Evolutionary conservation across 2,888 invertebrate genomes (phyloP), one percentile per base, ranked within the genome.

Genomic region (Aleiodes leptofemur): DNA sequence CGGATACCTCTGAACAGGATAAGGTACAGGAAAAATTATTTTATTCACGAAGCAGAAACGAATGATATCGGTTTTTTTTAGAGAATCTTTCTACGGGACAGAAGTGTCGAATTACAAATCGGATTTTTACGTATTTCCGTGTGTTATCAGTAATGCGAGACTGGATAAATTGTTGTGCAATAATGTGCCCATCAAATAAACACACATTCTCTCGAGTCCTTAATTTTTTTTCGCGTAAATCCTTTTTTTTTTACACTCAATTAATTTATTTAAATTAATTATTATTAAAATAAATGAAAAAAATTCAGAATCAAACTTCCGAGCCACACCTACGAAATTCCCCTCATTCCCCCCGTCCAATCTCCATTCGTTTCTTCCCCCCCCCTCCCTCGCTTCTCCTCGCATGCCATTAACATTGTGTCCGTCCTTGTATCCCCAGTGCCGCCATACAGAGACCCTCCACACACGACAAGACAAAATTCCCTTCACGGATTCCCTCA

Each of bases 301-400:
- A 8, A 56, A 14, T 51, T 34, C 34, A 34, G 7, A 31, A 69
- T 31, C 31, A 50, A 34, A 59, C 13, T 8, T 51, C 13, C 61
- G 79, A 80, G 83, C 83, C 83, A 82, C 81, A 82, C 82, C 83
- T 83, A 61, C 50, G 71, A 68, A 66, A 64, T 43, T 23, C 48
- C 73, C 51, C 61, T 38, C 66, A 72, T 38, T 7, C 38, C 38
- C 38, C 38, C 38, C 69, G 70, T 68, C 64, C 79, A 38, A 55
- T 72, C 72, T 69, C 53, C 51, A 64, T 61, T 23, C 23, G 14
- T 69, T 72, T 53, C 72, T 69, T 31, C 69, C 69, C 23, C 38
- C 31, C 56, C 29, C n/a, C 72, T 34, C 51, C 14, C 11, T 1
- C 38, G 66, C 23, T n/a, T 29, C 14, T 43, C 57, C 59, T 56